Evolutionary conservation across 2,113 vertebrate species (phyloP).

Genomic region (Cyanoderma ruficeps): DNA sequence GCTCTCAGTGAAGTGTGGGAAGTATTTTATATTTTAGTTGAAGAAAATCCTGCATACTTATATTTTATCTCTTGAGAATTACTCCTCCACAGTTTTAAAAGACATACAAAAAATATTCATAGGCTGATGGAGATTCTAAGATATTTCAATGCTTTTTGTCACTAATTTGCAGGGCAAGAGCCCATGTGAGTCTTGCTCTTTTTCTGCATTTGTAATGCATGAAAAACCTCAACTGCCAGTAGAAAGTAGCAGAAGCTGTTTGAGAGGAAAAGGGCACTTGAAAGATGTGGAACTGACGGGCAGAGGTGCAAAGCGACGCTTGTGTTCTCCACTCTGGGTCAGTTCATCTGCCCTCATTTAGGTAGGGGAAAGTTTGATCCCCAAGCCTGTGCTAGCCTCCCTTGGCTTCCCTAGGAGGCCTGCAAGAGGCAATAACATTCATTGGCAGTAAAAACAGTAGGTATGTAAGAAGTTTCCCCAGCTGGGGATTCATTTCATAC

Average conservation of each 20-base stretch:
- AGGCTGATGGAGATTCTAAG: background rate
- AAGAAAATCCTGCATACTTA: background rate
- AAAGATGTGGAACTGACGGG: background rate
- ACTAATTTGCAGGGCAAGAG: background rate
- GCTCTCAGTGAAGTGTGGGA: background rate
- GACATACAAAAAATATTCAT: background rate
- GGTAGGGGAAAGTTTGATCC: background rate
- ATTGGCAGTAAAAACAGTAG: background rate
- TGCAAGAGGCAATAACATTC: background rate
- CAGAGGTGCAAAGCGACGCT: accelerated
- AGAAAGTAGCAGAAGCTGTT: background rate
- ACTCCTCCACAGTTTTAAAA: background rate
- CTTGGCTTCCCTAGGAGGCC: background rate
- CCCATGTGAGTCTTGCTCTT: background rate
- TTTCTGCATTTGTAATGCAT: background rate
- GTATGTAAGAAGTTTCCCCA: background rate
- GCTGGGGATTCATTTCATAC: background rate
- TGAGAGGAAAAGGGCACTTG: background rate
- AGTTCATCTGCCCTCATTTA: background rate
- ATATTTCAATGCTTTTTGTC: constrained; percentile 4
- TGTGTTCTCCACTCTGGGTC: background rate
- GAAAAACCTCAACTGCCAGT: background rate
- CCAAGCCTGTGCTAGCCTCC: background rate
- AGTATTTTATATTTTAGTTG: background rate
- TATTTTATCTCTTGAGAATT: background rate